Conservation (phyloP, 2,888 invertebrate species). For the Stenodema calcarata region DNA sequence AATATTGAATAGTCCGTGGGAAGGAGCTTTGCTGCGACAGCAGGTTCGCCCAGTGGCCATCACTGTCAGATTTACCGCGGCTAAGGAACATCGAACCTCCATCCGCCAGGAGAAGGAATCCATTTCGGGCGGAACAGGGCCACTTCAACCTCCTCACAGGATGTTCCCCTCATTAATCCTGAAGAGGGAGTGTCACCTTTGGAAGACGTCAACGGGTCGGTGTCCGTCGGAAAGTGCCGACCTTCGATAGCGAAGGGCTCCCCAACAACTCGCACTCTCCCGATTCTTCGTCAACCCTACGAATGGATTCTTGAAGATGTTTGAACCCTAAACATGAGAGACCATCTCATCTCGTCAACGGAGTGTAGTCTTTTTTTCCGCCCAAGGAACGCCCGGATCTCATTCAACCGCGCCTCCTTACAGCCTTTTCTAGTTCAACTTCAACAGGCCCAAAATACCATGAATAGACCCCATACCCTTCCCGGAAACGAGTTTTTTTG, state of each 20-base stretch:
- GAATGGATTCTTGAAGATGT: not conserved
- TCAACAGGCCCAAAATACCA: not conserved
- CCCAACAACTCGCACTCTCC: not conserved
- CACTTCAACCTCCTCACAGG: not conserved
- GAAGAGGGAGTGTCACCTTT: not conserved
- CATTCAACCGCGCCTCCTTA: not conserved
- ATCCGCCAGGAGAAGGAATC: not conserved
- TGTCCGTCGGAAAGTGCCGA: not conserved
- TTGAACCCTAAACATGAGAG: not conserved
- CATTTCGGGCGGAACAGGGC: not conserved
- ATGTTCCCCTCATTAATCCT: not conserved
- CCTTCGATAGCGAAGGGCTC: not conserved
- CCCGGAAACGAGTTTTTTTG: not conserved
- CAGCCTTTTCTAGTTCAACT: not conserved
- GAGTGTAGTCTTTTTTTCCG: not conserved
- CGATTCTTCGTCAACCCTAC: not conserved
- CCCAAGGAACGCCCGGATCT: not conserved
- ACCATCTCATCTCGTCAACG: not conserved
- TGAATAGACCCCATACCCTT: not conserved
- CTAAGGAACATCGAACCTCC: not conserved
- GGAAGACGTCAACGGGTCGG: not conserved
- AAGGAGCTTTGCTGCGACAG: not conserved
- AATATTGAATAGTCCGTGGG: not conserved
- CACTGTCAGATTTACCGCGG: not conserved
- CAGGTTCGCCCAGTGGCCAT: not conserved